Conservation (phyloP, 2,797 vertebrate species). For the Xenentodon cancila region DNA sequence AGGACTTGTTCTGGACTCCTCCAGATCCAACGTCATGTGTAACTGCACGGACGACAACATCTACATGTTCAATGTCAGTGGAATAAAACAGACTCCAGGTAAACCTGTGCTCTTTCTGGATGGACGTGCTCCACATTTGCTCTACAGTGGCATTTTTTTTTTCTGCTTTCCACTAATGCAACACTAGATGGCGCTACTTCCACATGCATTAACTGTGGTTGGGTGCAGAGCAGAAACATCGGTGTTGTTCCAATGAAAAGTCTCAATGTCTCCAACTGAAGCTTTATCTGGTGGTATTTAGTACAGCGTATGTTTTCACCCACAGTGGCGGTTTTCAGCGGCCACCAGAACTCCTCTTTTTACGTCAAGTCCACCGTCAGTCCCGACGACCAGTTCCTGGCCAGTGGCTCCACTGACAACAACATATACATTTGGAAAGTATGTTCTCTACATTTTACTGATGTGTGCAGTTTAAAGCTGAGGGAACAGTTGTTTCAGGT, state of each 20-base stretch:
- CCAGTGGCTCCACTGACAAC: constrained; percentile 94
- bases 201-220: background rate
- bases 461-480: background rate
- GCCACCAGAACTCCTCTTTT: constrained; percentile 95
- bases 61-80: constrained; percentile 93
- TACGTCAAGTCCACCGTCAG: constrained; percentile 94
- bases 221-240: background rate
- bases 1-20: constrained; percentile 90
- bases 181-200: constrained; percentile 64
- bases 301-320: background rate
- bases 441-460: constrained; percentile 9
- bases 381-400: constrained; percentile 93
- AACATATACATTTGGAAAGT: constrained; percentile 96
- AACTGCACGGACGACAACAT: constrained; percentile 96
- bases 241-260: background rate
- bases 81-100: constrained; percentile 90
- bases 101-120: constrained; percentile 20
- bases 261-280: background rate
- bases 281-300: background rate
- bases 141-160: background rate
- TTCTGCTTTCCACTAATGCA: background rate
- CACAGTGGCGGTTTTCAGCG: constrained; percentile 89
- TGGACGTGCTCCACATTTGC: background rate
- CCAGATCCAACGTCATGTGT: constrained; percentile 88
- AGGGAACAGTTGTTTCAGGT: background rate